A percentile compares a stretch with the other conserved stretches of the same genome.
phyloP scores from a whole-genome alignment of 2,113 vertebrate genomes.

The Dicaeum eximium region DNA sequence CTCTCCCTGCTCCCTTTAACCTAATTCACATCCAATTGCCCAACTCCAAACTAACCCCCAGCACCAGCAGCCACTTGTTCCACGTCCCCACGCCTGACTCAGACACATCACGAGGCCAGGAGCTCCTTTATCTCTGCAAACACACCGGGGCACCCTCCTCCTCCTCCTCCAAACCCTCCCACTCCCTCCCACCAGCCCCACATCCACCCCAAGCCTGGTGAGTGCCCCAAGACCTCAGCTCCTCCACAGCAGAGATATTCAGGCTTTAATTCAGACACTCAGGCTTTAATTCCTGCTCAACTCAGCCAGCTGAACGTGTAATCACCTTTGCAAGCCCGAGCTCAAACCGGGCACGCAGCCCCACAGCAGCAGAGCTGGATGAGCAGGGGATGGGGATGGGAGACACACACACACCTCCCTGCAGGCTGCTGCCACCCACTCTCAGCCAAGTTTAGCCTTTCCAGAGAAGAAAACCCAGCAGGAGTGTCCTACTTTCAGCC shows the following conservation, averaged over 20 bases:
- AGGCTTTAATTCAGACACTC: neutral
- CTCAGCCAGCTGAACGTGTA: neutral
- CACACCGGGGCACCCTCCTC: neutral
- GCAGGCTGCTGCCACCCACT: neutral
- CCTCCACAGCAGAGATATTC: neutral
- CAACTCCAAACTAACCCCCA: neutral
- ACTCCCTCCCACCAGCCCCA: neutral
- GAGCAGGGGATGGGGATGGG: neutral
- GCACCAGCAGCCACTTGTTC: neutral
- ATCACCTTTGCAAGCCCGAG: neutral
- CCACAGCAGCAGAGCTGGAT: fast-evolving
- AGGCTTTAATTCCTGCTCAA: neutral
- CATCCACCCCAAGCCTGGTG: neutral
- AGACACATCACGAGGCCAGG: fast-evolving
- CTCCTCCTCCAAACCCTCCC: neutral
- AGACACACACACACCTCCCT: neutral
- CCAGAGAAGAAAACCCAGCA: constrained; percentile 28
- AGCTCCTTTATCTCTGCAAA: neutral
- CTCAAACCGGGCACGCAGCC: neutral
- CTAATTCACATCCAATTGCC: neutral
- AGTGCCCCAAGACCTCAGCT: neutral
- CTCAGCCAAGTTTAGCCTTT: constrained; percentile 38
- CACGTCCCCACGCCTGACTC: fast-evolving
- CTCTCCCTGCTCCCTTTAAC: neutral
- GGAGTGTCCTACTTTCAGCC: constrained; percentile 48